Conservation (phyloP, 2,797 vertebrate species). For the Okamejei kenojei region DNA sequence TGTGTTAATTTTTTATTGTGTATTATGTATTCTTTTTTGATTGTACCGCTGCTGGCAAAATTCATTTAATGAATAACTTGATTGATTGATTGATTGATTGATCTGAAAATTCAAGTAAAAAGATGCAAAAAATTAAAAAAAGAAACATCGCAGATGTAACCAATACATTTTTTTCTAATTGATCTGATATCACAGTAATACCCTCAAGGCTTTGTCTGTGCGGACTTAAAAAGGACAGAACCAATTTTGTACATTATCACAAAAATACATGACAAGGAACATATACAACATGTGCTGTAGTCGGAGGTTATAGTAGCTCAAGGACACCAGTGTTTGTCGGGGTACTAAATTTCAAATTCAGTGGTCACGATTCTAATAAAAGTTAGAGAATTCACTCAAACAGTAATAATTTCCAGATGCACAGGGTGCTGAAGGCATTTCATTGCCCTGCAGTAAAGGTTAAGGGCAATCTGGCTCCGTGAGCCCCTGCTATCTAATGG, state of each 20-base stretch:
- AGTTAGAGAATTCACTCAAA: conserved; percentile 3
- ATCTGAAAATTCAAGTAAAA: neutral
- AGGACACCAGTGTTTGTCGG: conserved; percentile 15
- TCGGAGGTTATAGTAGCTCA: neutral
- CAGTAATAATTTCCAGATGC: conserved; percentile 18
- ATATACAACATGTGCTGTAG: neutral
- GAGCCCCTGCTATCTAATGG: neutral
- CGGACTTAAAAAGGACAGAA: neutral
- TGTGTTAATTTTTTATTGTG: no score
- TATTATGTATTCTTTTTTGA: no score
- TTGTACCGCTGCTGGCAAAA: no score
- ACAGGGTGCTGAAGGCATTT: neutral
- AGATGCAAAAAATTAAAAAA: neutral
- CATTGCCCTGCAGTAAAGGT: neutral
- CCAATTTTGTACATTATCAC: conserved; percentile 14
- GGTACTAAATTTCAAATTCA: conserved; percentile 28
- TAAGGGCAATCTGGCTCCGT: neutral
- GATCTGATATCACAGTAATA: neutral
- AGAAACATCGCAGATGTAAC: neutral
- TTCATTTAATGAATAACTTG: no score
- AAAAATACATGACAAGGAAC: conserved; percentile 7
- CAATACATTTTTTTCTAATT: neutral
- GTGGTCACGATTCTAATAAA: neutral
- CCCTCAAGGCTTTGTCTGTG: neutral
- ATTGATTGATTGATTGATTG: no score